Base-by-base conservation (phyloP, 2,797 vertebrate species). In the Hemitrygon akajei region DNA sequence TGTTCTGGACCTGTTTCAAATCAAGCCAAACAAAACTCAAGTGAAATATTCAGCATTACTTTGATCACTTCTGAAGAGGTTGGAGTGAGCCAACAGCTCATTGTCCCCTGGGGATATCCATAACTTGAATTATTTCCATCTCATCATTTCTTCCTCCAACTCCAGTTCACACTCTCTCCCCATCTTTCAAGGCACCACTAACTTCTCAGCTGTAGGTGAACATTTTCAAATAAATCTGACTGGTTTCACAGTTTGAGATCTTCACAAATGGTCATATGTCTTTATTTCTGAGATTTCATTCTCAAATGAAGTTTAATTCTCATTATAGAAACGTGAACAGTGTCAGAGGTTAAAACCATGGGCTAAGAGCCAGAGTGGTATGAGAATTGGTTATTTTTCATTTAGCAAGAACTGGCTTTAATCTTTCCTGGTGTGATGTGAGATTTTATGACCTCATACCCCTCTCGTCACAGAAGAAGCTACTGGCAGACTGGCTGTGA, bases 81-180 rank as follows among this genome's bases (percentile, higher is more conserved):
- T 89, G 63, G 30, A 22, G 63, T 20, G 18, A 34, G 63, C n/a
- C 69, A 25, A 60, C 18, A 69, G n/a, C 30, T 37, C 63, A 11
- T 69, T 69, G 63, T 63, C 66, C 60, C 86, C 60, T 37, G n/a
- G 16, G n/a, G 84, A n/a, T n/a, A 27, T 30, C 58, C 63, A n/a
- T 69, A 89, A 69, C 63, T 69, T 89, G 84, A 89, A 89, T 69
- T 89, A 34, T 89, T 89, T 66, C 86, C 86, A 89, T 20, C 60
- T 69, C 86, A 66, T 89, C 30, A 89, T 89, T 89, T 89, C 82
- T n/a, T 7, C 27, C 11, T 30, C 18, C 30, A 60, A 18, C 16
- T n/a, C 34, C n/a, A 10, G 12, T 66, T 66, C 58, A 20, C 14
- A 22, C 30, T n/a, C 58, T n/a, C 30, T 34, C 81, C 16, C 37